Evolutionary conservation across 2,888 invertebrate genomes (phyloP).

Genomic region (Lissocephala sabroskyi): DNA sequence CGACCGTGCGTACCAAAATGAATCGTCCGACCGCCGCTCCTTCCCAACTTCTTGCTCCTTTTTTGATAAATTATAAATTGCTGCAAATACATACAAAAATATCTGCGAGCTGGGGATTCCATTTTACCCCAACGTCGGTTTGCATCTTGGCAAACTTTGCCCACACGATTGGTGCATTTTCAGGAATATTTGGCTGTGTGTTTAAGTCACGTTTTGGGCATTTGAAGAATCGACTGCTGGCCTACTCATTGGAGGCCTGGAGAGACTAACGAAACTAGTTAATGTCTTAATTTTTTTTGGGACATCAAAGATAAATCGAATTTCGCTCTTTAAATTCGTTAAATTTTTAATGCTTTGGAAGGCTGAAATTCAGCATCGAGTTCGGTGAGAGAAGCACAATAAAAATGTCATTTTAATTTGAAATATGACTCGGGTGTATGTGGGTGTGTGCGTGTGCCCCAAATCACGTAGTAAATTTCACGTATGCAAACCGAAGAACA

Average conservation of each 20-base stretch:
- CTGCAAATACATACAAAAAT: constrained; percentile 65
- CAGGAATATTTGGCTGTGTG: constrained; percentile 19
- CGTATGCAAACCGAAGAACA: constrained; percentile 35
- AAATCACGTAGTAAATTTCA: constrained; percentile 55
- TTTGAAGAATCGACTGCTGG: constrained; percentile 60
- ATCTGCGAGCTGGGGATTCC: constrained; percentile 64
- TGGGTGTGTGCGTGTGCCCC: background rate
- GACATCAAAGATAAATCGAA: too few species aligned
- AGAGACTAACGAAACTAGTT: too few species aligned
- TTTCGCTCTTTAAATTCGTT: constrained; percentile 49
- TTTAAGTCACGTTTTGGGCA: constrained; percentile 63
- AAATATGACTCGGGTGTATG: constrained; percentile 35
- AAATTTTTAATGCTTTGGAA: too few species aligned
- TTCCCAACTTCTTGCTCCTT: constrained; percentile 44
- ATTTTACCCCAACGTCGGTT: constrained; percentile 41
- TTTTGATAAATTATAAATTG: constrained; percentile 65
- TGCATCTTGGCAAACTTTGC: constrained; percentile 49
- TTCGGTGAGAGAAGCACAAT: too few species aligned
- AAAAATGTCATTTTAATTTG: constrained; percentile 57
- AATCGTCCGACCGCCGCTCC: constrained; percentile 21
- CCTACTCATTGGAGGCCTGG: too few species aligned
- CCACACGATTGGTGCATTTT: background rate
- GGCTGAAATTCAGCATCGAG: too few species aligned
- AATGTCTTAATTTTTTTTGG: too few species aligned
- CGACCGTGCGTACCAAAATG: constrained; percentile 11